Evolutionary conservation across 1,140 invertebrate genomes (phyloP), one percentile per base, ranked within the genome.

Genomic region (Melitaea cinxia): DNA sequence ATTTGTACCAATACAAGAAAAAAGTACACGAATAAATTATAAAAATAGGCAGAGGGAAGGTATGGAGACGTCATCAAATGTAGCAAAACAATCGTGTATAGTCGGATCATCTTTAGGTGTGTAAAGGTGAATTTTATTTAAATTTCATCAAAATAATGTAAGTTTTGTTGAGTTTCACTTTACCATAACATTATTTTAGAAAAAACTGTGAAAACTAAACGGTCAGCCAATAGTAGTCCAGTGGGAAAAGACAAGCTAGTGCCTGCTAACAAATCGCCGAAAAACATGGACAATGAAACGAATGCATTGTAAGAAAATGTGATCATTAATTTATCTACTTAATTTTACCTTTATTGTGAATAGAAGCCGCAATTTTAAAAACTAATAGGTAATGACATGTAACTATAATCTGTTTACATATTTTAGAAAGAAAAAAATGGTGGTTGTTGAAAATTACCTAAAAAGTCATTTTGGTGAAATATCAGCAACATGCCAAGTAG

Each of bases 81-180:
- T 45, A n/a, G 23, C 75, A 26, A 77, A 76, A 23, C 56, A 55
- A 26, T 17, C 52, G 0, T 24, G 58, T 53, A 52, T 69, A 6
- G 14, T 66, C 26, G 58, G 61, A 61, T 55, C 75, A 35, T 63
- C 73, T 68, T 62, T 77, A 88, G 85, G 85, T 88, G 80, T 80
- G 84, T 89, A 87, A 88, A 89, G 83, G 83, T 89, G 84, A 85
- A 85, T 84, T 82, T 58, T 58, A 47, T 61, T 75, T 56, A 37
- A 60, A 47, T 42, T 10, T 39, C 26, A 19, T 49, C 23, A 17
- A 23, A 28, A n/a, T 6, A 7, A 5, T 35, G 2, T 23, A 35
- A 1, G 0, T 53, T 33, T 30, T 9, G 17, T 17, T 37, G 10
- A 21, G 2, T 37, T 61, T 50, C 52, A 9, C 2, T 17, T 64